phyloP scores from a whole-genome alignment of 2,797 vertebrate genomes.

The Rhinatrema bivittatum region DNA sequence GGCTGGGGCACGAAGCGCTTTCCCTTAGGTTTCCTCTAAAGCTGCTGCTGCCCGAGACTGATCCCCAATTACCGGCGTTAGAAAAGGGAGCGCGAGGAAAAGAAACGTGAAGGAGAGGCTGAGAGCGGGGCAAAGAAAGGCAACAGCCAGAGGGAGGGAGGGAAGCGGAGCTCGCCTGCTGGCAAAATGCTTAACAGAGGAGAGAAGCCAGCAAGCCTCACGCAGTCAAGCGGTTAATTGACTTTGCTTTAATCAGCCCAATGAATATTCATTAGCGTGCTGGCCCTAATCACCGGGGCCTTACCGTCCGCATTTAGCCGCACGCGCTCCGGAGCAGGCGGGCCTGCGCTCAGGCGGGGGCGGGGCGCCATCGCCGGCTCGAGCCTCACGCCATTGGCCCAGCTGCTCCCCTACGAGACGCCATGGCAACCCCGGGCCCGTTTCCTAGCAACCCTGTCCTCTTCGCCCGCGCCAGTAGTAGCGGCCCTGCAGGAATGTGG shows the following conservation, averaged over 20 bases:
- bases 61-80: too few relatives aligned
- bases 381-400: conserved; percentile 88
- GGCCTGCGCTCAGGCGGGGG: conserved; percentile 68
- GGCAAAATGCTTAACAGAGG: conserved; percentile 20
- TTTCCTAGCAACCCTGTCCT: conserved; percentile 84
- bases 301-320: conserved; percentile 49
- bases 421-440: conserved; percentile 96
- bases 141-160: not conserved
- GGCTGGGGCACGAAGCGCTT: too few relatives aligned
- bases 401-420: conserved; percentile 87
- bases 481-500: too few relatives aligned
- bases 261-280: conserved; percentile 68
- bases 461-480: conserved; percentile 74
- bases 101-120: not conserved
- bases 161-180: conserved; percentile 28
- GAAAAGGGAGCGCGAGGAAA: conserved; percentile 20
- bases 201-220: conserved; percentile 39
- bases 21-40: too few relatives aligned
- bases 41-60: too few relatives aligned
- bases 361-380: conserved; percentile 74
- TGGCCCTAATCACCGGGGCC: conserved; percentile 54
- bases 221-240: conserved; percentile 66
- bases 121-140: not conserved
- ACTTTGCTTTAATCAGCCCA: conserved; percentile 58
- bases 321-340: conserved; percentile 53